Conservation (phyloP, 1,140 invertebrate genomes). For the Drosophila parabipectinata region DNA sequence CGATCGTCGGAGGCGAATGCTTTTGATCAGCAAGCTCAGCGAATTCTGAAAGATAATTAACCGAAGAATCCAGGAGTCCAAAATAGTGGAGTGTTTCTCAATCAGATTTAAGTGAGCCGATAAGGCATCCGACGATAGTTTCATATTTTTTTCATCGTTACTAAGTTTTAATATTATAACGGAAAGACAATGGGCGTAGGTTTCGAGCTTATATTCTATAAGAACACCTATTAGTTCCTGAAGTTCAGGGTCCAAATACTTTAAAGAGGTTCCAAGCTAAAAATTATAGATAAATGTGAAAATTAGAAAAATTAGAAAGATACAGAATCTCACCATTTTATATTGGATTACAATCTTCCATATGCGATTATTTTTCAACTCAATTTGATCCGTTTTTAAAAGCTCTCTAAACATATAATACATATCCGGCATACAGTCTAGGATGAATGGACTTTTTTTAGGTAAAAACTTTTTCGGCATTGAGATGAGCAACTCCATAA, state of each 20-base stretch:
- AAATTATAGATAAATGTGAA: neutral
- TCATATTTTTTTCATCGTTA: constrained; percentile 1
- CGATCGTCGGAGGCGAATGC: constrained; percentile 1
- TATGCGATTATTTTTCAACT: constrained; percentile 45
- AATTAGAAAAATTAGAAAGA: neutral
- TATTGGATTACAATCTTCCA: constrained; percentile 55
- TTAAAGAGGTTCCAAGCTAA: constrained; percentile 6
- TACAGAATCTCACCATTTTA: constrained; percentile 29
- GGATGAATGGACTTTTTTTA: neutral
- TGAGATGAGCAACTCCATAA: constrained; percentile 16
- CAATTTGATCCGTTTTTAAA: neutral
- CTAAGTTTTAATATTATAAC: constrained; percentile 41
- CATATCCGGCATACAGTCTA: constrained; percentile 37
- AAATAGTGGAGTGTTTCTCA: constrained; percentile 4
- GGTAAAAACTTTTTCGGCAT: neutral
- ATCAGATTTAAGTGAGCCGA: constrained; percentile 33
- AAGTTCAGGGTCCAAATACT: constrained; percentile 30
- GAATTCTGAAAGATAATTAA: constrained; percentile 30
- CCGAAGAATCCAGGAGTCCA: constrained; percentile 47
- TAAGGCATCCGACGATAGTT: neutral
- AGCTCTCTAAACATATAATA: constrained; percentile 37
- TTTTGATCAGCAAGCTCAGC: constrained; percentile 39
- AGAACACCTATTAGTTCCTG: constrained; percentile 31
- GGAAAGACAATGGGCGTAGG: constrained; percentile 31
- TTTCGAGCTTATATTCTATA: constrained; percentile 19